Evolutionary conservation across 2,888 invertebrate genomes (phyloP), one percentile per base, ranked within the genome.

Genomic region (Drosophila colorata): DNA sequence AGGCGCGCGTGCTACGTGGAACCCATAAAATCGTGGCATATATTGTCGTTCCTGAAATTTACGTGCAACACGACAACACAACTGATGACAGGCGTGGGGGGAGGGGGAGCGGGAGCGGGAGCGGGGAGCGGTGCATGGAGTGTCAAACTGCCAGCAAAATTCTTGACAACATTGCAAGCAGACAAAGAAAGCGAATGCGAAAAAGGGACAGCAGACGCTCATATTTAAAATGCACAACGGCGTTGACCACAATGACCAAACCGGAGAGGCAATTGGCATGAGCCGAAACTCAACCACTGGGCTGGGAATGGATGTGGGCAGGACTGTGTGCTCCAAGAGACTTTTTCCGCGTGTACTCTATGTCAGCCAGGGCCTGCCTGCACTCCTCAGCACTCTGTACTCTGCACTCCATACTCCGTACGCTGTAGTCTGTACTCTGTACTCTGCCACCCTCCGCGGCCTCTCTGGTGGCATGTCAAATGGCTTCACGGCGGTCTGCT

Each of bases 31-130:
- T 83, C 83, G 88, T 84, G 83, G 87, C 83, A 88, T 82, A 88
- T 75, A 80, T 80, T 76, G 80, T 58, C 58, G 78, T 80, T 67
- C 60, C 61, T 51, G 66, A 79, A 86, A 80, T 87, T 84, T 88
- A 88, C 85, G 79, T 84, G 89, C 87, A 77, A 87, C 88, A 88
- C 90, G 90, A 88, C 89, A 69, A 44, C 65, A 53, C 65, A 72
- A 49, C 60, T 56, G 85, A 37, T 74, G 82, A 73, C 79, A 80
- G 58, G 65, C 69, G 56, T 47, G 47, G 11, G 49, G 35, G 9
- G 25, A n/a, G 43, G 18, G 8, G 14, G 44, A 28, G 43, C 31
- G 18, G 33, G 37, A n/a, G n/a, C n/a, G n/a, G n/a, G 4, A 18
- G 23, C 14, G 18, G 31, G 48, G 6, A 52, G 48, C 25, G 64